phyloP scores from a whole-genome alignment of 2,797 vertebrate species.

The Danio kyathit region DNA sequence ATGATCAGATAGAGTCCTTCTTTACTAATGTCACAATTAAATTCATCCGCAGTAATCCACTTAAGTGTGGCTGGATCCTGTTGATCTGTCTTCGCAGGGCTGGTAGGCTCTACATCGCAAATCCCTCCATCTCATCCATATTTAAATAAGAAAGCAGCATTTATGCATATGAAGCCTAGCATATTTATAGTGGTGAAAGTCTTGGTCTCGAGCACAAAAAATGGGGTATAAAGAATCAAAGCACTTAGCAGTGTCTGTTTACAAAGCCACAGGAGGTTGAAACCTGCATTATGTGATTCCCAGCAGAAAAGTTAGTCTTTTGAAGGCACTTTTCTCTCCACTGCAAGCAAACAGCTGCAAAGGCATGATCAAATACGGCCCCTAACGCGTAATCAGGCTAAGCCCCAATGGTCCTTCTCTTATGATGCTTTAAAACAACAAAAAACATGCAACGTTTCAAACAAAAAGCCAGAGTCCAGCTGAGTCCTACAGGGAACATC shows the following conservation, averaged over 20 bases:
- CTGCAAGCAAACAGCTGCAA: constrained; percentile 43
- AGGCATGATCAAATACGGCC: constrained; percentile 16
- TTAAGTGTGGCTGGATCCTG: constrained; percentile 52
- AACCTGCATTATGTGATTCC: constrained; percentile 20
- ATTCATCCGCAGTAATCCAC: constrained; percentile 56
- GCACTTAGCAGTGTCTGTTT: constrained; percentile 14
- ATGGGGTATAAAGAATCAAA: constrained; percentile 26
- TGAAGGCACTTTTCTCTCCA: constrained; percentile 17
- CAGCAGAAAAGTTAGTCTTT: constrained; percentile 38
- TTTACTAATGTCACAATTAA: constrained; percentile 55
- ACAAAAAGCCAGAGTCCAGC: constrained; percentile 40
- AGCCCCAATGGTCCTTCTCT: background rate
- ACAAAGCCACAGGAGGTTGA: background rate
- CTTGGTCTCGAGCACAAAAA: background rate
- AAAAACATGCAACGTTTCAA: constrained; percentile 28
- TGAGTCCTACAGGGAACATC: constrained; percentile 45
- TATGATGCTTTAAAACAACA: constrained; percentile 5
- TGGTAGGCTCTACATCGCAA: constrained; percentile 25
- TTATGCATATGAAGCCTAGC: constrained; percentile 1
- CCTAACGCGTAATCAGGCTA: background rate
- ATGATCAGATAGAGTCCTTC: constrained; percentile 4
- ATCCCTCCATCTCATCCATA: constrained; percentile 41
- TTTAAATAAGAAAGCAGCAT: background rate
- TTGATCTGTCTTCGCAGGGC: constrained; percentile 37
- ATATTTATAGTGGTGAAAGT: background rate